Conservation (phyloP, 2,113 vertebrate species). For the Bubo blakistoni region DNA sequence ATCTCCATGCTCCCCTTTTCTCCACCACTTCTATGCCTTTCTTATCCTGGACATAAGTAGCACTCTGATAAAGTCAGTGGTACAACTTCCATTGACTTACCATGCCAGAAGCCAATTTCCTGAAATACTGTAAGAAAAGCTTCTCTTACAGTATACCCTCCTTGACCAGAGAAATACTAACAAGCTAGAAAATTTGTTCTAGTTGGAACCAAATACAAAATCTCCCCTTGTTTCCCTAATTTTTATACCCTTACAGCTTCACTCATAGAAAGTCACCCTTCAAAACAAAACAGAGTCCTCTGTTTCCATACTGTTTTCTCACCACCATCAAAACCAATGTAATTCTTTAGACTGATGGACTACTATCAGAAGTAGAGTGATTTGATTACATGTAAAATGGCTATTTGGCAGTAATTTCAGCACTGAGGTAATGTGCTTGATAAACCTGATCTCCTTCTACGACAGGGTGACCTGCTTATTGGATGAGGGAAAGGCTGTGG, state of each 20-base stretch:
- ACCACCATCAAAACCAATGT: neutral
- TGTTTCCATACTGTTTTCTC: neutral
- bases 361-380: neutral
- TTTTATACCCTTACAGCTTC: neutral
- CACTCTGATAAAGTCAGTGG: neutral
- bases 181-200: neutral
- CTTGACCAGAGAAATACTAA: neutral
- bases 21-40: neutral
- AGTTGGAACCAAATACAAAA: neutral
- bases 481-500: too few relatives aligned
- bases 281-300: neutral
- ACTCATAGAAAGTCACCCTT: neutral
- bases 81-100: neutral
- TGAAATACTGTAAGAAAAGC: neutral
- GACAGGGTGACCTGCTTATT: too few relatives aligned
- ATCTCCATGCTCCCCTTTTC: neutral
- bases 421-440: neutral
- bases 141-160: neutral
- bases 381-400: neutral
- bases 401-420: neutral
- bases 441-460: too few relatives aligned
- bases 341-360: neutral
- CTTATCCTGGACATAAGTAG: neutral
- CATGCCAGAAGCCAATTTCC: neutral
- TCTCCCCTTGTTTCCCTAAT: neutral